These are phyloP conservation scores for Pandemis corylana DNA, from an alignment of 2,888 invertebrate species.

Conservation along the genomic window DNA sequence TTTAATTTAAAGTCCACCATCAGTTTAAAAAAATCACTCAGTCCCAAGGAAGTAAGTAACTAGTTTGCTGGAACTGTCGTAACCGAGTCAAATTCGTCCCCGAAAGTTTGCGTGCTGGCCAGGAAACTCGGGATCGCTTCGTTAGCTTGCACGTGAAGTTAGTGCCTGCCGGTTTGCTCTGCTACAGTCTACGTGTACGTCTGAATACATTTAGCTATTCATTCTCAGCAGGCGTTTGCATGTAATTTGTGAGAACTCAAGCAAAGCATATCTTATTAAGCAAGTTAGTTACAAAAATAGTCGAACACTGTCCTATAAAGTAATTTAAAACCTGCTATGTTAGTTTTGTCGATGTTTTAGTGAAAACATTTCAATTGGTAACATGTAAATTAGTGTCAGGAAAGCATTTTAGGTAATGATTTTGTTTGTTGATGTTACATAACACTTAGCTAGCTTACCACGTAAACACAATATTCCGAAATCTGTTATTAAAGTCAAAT, in stretches of 20 bases:
- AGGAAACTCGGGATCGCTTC: constrained; percentile 31
- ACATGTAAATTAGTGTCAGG: too few relatives aligned
- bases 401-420: too few relatives aligned
- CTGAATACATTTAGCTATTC: constrained; percentile 29
- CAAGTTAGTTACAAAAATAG: too few relatives aligned
- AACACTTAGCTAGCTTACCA: background rate
- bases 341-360: too few relatives aligned
- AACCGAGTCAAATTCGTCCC: constrained; percentile 23
- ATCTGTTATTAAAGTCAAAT: constrained; percentile 17
- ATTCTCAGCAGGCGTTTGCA: constrained; percentile 19
- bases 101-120: constrained; percentile 14
- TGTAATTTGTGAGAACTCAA: background rate
- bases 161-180: constrained; percentile 33
- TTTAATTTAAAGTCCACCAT: background rate
- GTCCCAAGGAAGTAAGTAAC: background rate
- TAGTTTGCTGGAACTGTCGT: constrained; percentile 15
- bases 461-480: background rate
- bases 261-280: too few relatives aligned
- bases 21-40: background rate
- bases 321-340: too few relatives aligned
- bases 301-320: too few relatives aligned
- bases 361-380: too few relatives aligned
- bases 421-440: background rate
- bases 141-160: constrained; percentile 32
- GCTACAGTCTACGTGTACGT: constrained; percentile 21